Base-by-base conservation (phyloP, 2,797 vertebrate species). In the Craterocephalus amniculus region DNA sequence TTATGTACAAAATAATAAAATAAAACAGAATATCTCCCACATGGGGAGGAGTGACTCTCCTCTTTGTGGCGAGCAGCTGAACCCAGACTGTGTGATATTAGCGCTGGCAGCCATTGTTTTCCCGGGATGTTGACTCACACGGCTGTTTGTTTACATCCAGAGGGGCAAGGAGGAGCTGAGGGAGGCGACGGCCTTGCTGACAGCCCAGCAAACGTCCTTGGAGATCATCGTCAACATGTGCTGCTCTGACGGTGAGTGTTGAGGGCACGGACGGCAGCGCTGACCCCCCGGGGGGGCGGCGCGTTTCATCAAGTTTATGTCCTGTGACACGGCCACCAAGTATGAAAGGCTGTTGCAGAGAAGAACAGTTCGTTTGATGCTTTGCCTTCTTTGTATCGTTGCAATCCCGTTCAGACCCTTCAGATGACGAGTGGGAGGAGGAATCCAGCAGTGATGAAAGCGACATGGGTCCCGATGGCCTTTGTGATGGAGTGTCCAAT, bases 181-280 rank as follows among this genome's bases (percentile, higher is more conserved):
- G 84, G 95, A 97, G 87, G 95, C 95, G 52, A 79, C 85, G 32
- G 96, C 96, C 34, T 92, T 99, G 89, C 93, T 99, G 88, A 94
- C 93, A 55, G 97, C 98, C 72, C 98, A 99, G 91, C 97, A 99
- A 91, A 98, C 96, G 3, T 97, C 97, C 36, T 91, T 99, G 85
- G 98, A 99, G 89, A 95, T 98, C 85, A 95, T 99, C 40, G 98
- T 99, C 89, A 99, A 99, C 92, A 96, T 99, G 97, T 99, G 98
- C 94, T 98, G 95, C 89, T 96, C 86, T 31, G 97, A 99, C 79
- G 98, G 98, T 99, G 89, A 79, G 96, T 91, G 63, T 72, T 65
- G 63, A 26, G 72, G 82, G 62, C 85, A 76, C 0, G 34, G 84
- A 84, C 83, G 74, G 73, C 80, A 72, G 65, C 54, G 86, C 71